Conservation (phyloP, 2,888 invertebrate genomes). For the Coenonympha glycerion region DNA sequence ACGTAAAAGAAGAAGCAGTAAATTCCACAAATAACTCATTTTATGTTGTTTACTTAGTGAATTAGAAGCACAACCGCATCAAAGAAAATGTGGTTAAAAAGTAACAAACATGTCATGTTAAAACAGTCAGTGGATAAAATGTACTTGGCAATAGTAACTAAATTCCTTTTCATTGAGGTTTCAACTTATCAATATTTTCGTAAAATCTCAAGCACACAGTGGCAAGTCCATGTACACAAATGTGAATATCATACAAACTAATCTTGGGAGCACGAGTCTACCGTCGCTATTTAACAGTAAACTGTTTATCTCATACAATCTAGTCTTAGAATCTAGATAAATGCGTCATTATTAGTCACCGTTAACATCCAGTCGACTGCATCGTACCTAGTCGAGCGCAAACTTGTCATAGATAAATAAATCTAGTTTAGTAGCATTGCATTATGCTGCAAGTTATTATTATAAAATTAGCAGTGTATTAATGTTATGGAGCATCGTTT, state of each 20-base stretch:
- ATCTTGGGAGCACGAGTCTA: not conserved
- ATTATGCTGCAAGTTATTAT: not conserved
- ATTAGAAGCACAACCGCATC: not conserved
- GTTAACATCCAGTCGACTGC: not conserved
- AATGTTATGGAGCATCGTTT: slow-evolving; percentile 1
- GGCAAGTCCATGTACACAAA: too few species aligned
- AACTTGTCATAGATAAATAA: not conserved
- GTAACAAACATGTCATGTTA: too few species aligned
- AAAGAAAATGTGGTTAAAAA: not conserved
- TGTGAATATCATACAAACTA: not conserved
- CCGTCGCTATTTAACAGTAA: too few species aligned
- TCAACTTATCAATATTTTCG: too few species aligned
- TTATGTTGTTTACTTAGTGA: not conserved
- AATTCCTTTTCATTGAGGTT: too few species aligned
- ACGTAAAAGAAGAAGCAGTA: slow-evolving; percentile 7
- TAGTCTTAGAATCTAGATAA: not conserved
- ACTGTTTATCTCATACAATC: not conserved
- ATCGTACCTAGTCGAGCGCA: not conserved
- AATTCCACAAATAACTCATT: not conserved
- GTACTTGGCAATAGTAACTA: too few species aligned
- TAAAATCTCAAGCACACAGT: too few species aligned
- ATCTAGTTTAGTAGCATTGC: not conserved
- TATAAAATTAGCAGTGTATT: not conserved
- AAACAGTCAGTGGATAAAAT: too few species aligned
- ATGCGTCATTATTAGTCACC: not conserved